Base-by-base conservation (phyloP, 2,797 vertebrate species). In the Cryptoblepharus egeriae region DNA sequence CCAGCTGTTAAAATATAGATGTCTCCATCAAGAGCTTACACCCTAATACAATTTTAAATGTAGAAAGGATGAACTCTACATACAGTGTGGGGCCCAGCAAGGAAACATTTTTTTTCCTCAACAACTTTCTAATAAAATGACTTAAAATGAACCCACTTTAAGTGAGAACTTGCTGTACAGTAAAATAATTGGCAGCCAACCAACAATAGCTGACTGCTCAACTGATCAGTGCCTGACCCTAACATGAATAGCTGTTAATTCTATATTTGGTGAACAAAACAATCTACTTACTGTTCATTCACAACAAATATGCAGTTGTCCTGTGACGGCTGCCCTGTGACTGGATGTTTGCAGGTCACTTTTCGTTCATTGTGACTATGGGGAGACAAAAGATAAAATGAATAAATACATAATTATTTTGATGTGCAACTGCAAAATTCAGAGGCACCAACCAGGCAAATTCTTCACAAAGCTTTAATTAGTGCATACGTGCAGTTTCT, bases 301-400 rank as follows among this genome's bases (percentile, higher is more conserved):
- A 99, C 97, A 15, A 99, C 98, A 93, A 99, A 99, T 95, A 99
- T 99, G 92, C 98, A 99, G 92, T 99, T 99, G 94, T 99, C 98
- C 84, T 99, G 98, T 0, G 98, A 99, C 5, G 98, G 98, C 71
- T 97, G 93, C 76, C 97, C 97, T 5, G 97, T 97, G 77, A 99
- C 97, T 4, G 98, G 98, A 89, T 99, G 98, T 71, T 98, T 99
- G 87, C 98, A 99, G 86, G 98, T 99, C 91, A 99, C 98, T 96
- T 99, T 99, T 85, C 98, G 94, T 93, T 99, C 98, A 97, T 99
- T 99, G 87, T 99, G 98, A 91, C 98, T 99, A 91, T 60, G 28
- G 85, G 92, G 60, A 85, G 55, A 92, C 39, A 93, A 37, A 91
- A 77, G 58, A 70, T 84, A 67, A 68, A 81, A 1, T 1, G 49